Percentiles rank a stretch among this genome's conserved stretches.
These are phyloP conservation scores for Ispidina picta DNA, from an alignment of 2,797 vertebrate genomes.

Conservation along the genomic window DNA sequence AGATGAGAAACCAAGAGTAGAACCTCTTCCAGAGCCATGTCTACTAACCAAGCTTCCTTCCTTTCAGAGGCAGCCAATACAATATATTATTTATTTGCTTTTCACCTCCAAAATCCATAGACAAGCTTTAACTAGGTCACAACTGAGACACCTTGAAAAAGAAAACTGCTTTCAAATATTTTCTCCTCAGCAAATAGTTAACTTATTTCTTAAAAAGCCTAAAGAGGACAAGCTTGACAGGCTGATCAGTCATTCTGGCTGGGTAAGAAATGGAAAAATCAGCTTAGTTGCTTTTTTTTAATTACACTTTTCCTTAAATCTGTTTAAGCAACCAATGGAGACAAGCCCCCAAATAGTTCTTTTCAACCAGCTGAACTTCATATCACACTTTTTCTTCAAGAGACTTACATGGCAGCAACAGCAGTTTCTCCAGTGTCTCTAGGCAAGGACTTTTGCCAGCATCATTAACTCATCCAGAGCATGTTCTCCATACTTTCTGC, in stretches of 20 bases:
- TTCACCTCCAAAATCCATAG: constrained; percentile 3
- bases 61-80: background rate
- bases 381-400: background rate
- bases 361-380: background rate
- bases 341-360: background rate
- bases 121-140: constrained; percentile 22
- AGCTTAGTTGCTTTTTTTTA: background rate
- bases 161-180: constrained; percentile 25
- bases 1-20: background rate
- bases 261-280: background rate
- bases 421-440: background rate
- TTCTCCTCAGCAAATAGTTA: constrained; percentile 1
- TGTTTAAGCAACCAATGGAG: background rate
- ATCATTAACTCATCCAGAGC: background rate
- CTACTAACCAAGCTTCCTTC: background rate
- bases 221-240: background rate
- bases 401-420: background rate
- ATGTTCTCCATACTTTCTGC: background rate
- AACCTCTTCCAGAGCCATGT: background rate
- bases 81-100: background rate
- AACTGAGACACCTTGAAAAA: background rate
- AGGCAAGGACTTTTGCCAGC: background rate
- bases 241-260: background rate
- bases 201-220: background rate
- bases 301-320: background rate